Percentiles rank a stretch among this genome's conserved stretches.
Conservation (phyloP, 2,888 invertebrate genomes). For the Oxyteleia sp. region DNA sequence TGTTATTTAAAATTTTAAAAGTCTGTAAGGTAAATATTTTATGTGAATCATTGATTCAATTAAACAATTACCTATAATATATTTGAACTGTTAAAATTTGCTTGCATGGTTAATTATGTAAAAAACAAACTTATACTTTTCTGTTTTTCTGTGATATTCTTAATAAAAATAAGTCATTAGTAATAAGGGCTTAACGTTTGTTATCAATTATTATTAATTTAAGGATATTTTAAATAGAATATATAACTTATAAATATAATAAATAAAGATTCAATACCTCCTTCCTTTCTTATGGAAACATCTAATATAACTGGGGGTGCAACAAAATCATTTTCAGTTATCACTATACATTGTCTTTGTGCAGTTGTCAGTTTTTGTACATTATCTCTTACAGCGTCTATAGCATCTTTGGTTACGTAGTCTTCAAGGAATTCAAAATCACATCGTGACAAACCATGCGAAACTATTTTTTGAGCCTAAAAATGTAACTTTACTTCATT, state of each 20-base stretch:
- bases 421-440: conserved; percentile 86
- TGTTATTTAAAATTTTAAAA: no score
- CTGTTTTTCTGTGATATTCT: no score
- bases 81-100: no score
- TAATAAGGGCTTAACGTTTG: no score
- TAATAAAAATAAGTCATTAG: no score
- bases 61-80: no score
- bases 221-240: not conserved
- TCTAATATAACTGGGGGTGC: conserved; percentile 5
- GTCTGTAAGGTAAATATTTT: no score
- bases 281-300: conserved; percentile 26
- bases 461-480: conserved; percentile 87
- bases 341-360: conserved; percentile 76
- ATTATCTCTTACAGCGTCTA: conserved; percentile 85
- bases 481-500: conserved; percentile 35
- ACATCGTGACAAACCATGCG: conserved; percentile 85
- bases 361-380: conserved; percentile 75
- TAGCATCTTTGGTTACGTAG: conserved; percentile 85
- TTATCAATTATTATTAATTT: not conserved
- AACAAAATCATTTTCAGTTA: not conserved
- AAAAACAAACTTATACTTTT: no score
- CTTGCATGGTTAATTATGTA: no score
- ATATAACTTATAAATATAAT: not conserved
- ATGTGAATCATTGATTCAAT: no score
- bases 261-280: conserved; percentile 36